Percentiles rank a stretch among this genome's conserved stretches.
Evolutionary conservation across 2,113 vertebrate genomes (phyloP).

Genomic region (Pitta sordida): DNA sequence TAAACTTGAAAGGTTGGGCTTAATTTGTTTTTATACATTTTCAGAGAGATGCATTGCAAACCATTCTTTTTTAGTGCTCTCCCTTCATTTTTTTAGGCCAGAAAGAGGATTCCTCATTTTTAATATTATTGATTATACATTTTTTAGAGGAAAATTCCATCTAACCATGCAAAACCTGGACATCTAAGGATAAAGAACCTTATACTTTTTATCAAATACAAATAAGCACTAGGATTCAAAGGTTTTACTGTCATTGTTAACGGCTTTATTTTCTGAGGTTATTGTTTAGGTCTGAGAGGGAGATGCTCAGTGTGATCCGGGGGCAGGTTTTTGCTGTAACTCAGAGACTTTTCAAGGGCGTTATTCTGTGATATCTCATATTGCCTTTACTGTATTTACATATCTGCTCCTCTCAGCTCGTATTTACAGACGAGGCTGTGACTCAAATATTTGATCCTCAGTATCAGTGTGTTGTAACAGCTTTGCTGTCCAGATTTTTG

Average conservation of each 20-base stretch:
- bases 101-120: not conserved
- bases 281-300: not conserved
- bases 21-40: not conserved
- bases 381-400: not conserved
- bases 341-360: not conserved
- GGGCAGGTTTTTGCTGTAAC: not conserved
- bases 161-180: accelerated
- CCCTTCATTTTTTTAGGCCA: not conserved
- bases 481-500: not conserved
- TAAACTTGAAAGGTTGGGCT: not conserved
- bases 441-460: not conserved
- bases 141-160: not conserved
- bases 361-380: not conserved
- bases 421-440: not conserved
- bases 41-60: not conserved
- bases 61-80: not conserved
- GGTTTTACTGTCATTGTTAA: not conserved
- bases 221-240: not conserved
- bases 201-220: not conserved
- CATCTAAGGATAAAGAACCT: not conserved
- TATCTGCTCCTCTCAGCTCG: not conserved
- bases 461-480: not conserved
- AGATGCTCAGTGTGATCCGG: not conserved
- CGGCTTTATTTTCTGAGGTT: not conserved
- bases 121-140: not conserved